phyloP scores from a whole-genome alignment of 2,113 vertebrate genomes.

The Sinocyclocheilus anshuiensis region DNA sequence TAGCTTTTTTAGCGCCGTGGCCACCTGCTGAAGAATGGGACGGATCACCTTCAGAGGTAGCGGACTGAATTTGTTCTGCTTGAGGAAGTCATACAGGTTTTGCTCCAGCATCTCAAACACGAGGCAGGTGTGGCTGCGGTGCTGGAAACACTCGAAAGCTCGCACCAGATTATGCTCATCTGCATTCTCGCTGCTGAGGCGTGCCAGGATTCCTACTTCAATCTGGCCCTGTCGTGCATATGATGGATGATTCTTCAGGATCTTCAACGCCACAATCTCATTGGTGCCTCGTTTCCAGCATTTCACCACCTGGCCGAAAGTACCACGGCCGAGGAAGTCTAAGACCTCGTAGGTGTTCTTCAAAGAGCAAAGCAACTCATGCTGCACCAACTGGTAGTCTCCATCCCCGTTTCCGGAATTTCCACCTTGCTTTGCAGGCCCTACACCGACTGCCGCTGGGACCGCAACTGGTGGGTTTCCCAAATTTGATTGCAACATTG shows the following conservation, averaged over 20 bases:
- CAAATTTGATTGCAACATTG: constrained; percentile 93
- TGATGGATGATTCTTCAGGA: constrained; percentile 97
- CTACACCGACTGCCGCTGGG: constrained; percentile 69
- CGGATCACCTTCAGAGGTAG: constrained; percentile 96
- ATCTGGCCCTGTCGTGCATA: constrained; percentile 97
- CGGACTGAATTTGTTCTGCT: constrained; percentile 99
- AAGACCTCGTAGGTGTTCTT: constrained; percentile 98
- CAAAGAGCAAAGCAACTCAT: constrained; percentile 94
- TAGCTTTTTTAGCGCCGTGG: constrained; percentile 96
- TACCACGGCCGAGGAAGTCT: constrained; percentile 96
- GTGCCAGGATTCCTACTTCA: constrained; percentile 95
- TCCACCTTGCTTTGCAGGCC: constrained; percentile 78
- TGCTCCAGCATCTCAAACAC: constrained; percentile 99
- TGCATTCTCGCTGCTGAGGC: constrained; percentile 94
- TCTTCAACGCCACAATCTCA: constrained; percentile 96
- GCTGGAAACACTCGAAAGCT: constrained; percentile 98
- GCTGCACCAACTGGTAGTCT: constrained; percentile 97
- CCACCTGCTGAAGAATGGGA: constrained; percentile 97
- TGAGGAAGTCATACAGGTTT: constrained; percentile 98
- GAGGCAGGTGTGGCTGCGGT: constrained; percentile 95
- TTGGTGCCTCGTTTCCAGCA: constrained; percentile 97
- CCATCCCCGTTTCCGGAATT: constrained; percentile 85
- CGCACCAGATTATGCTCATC: constrained; percentile 97
- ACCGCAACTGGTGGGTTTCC: constrained; percentile 85
- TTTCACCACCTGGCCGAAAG: constrained; percentile 98